phyloP scores from a whole-genome alignment of 1,140 invertebrate species.

The Paraescarpia echinospica region DNA sequence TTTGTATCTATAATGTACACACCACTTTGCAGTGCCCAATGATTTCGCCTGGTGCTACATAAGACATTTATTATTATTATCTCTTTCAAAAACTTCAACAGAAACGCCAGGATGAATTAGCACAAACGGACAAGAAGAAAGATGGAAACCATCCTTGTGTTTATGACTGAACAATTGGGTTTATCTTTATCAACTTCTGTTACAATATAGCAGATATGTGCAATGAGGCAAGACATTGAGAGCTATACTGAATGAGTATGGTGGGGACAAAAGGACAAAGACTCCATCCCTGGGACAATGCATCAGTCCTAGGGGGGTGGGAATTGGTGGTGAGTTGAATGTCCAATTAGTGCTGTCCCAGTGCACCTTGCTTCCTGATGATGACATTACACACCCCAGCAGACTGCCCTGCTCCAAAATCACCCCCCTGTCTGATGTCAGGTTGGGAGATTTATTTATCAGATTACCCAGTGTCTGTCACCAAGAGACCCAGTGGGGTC shows the following conservation, averaged over 20 bases:
- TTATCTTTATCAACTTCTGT: neutral
- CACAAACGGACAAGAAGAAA: neutral
- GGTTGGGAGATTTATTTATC: neutral
- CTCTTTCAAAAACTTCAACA: neutral
- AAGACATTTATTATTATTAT: no score
- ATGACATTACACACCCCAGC: neutral
- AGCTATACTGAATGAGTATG: neutral
- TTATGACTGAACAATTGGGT: neutral
- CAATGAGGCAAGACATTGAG: neutral
- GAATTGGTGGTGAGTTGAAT: neutral
- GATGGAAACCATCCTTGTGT: neutral
- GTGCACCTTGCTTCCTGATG: neutral
- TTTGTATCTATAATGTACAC: no score
- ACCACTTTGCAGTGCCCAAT: no score
- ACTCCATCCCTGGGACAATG: neutral
- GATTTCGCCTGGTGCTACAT: no score
- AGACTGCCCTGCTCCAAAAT: neutral
- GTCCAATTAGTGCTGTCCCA: neutral
- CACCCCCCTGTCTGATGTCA: no score
- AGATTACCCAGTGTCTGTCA: neutral
- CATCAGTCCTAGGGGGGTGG: neutral
- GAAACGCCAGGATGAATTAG: neutral
- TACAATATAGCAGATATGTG: neutral
- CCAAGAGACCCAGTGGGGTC: neutral
- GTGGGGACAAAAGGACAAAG: neutral